Percentiles rank a stretch among this genome's conserved stretches.
Evolutionary conservation across 2,797 vertebrate genomes (phyloP).

Genomic region (Vespertilio murinus): DNA sequence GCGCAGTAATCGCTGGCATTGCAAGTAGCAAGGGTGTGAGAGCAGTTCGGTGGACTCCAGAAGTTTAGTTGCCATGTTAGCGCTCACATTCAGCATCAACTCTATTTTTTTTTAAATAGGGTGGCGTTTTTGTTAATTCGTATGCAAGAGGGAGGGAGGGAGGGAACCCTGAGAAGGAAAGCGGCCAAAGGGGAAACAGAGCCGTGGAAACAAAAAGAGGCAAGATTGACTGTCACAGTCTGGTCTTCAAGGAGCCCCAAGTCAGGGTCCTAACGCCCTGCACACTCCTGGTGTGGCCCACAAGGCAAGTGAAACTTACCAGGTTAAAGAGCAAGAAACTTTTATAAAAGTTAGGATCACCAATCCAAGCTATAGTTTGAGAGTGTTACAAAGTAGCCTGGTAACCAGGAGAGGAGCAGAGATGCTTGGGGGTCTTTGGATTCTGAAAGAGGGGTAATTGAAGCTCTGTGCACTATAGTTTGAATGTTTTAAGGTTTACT

Average conservation of each 20-base stretch:
- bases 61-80: neutral
- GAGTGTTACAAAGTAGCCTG: neutral
- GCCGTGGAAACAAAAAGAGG: neutral
- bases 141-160: neutral
- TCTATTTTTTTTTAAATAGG: neutral
- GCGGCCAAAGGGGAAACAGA: neutral
- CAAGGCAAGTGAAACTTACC: neutral
- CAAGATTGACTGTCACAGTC: neutral
- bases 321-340: slow-evolving; percentile 40
- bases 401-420: neutral
- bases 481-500: neutral
- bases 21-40: neutral
- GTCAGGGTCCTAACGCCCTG: neutral
- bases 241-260: neutral
- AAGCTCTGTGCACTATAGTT: neutral
- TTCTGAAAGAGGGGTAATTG: neutral
- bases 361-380: neutral
- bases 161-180: neutral
- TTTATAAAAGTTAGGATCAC: slow-evolving; percentile 23
- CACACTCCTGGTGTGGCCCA: neutral
- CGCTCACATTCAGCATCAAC: neutral
- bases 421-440: neutral
- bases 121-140: neutral
- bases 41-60: neutral
- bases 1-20: neutral